phyloP scores from a whole-genome alignment of 2,797 vertebrate species.

The Ficedula albicollis region DNA sequence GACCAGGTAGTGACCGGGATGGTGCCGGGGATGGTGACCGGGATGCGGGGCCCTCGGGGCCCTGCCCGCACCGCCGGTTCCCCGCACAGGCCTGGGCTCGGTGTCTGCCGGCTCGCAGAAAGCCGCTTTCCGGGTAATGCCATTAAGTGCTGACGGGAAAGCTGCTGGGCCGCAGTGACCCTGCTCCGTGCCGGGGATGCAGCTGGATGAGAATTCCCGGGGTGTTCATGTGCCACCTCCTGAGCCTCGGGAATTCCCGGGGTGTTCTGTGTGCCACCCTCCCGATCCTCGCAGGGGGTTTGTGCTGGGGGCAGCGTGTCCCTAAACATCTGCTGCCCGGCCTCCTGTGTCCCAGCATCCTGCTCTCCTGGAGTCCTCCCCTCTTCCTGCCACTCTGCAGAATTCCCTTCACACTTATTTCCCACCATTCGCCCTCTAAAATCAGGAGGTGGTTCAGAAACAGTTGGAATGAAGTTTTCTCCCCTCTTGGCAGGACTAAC shows the following conservation, averaged over 20 bases:
- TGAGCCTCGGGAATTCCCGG: too few species aligned
- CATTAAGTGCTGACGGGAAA: conserved; percentile 16
- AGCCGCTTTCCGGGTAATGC: conserved; percentile 32
- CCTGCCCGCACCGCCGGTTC: background rate
- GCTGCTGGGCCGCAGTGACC: background rate
- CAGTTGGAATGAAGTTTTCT: background rate
- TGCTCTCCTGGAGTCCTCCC: fast-evolving
- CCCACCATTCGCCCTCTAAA: background rate
- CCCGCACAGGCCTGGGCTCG: background rate
- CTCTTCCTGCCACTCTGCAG: background rate
- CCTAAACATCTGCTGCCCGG: background rate
- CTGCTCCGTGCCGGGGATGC: background rate
- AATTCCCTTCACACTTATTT: background rate
- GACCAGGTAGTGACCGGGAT: background rate
- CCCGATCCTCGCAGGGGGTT: fast-evolving
- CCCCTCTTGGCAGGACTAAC: fast-evolving
- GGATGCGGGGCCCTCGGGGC: background rate
- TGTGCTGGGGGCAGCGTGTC: fast-evolving
- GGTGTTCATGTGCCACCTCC: too few species aligned
- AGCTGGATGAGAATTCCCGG: background rate
- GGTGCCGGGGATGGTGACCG: background rate
- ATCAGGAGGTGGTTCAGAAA: background rate
- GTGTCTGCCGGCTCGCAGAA: background rate
- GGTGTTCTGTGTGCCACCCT: too few species aligned
- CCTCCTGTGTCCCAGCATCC: background rate